Evolutionary conservation across 92 coral and sea anemone species (phyloP), one percentile per base, ranked within the genome.

Genomic region (Epizoanthus ramosus): DNA sequence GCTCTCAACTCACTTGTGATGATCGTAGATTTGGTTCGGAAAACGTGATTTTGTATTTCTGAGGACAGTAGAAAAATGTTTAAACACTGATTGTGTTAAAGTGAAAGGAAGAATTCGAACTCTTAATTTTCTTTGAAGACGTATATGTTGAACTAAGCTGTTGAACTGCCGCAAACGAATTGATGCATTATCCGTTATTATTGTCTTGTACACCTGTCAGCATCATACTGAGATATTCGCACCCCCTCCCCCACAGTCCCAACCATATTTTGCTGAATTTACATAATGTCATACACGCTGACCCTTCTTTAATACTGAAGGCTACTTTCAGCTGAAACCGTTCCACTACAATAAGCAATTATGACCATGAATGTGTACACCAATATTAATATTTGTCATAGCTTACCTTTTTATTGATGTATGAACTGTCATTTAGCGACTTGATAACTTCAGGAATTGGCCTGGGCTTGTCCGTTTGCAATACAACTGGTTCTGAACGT

Each of bases 121-220:
- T 75, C 68, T 52, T 61, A 58, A 18, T 75, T 75, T 75, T 16
- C 68, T 58, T 75, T 23, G 18, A 58, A 18, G 68, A 75, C 17
- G 56, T 15, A 57, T 12, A 57, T 52, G 33, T 17, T 57, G 13
- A 13, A 33, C 67, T 57, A 35, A 65, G 43, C 33, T 74, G 58
- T 13, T 57, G 66, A 75, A 37, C 80, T 75, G 59, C 43, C 80
- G 60, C 68, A 75, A 61, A 58, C 57, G 68, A 75, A 57, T 33
- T 58, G 57, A 74, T 53, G 65, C 17, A 31, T 54, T 75, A 75
- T 75, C 80, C 21, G 19, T 8, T n/a, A 17, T 15, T 25, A 57
- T 57, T 31, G 66, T 74, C 41, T 58, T 57, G 31, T 58, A 10
- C 80, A 75, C 80, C 80, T 75, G 80, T 19, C 54, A 37, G 53